phyloP scores from a whole-genome alignment of 2,797 vertebrate genomes.

The Danio albolineatus region DNA sequence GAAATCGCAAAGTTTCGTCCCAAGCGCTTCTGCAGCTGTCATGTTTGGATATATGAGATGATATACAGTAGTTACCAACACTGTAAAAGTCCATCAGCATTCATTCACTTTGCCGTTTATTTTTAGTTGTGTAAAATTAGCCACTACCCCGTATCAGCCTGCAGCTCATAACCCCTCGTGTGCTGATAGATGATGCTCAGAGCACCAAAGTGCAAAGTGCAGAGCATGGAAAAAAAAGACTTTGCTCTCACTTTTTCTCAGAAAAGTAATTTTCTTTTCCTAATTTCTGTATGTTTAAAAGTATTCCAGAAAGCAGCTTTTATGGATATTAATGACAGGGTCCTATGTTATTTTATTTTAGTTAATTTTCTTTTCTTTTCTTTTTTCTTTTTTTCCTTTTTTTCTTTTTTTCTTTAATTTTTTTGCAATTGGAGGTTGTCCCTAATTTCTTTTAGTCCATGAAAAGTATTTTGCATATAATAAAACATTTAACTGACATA shows the following conservation, averaged over 20 bases:
- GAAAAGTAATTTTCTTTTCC: background rate
- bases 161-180: constrained; percentile 18
- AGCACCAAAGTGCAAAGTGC: constrained; percentile 2
- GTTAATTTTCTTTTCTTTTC: too few species aligned
- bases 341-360: background rate
- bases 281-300: background rate
- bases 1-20: background rate
- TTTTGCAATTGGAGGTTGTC: background rate
- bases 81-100: constrained; percentile 54
- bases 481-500: too few species aligned
- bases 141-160: constrained; percentile 26
- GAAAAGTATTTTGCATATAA: constrained; percentile 5
- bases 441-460: background rate
- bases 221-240: background rate
- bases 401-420: background rate
- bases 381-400: background rate
- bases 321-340: background rate
- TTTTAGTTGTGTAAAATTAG: constrained; percentile 53
- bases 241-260: too few species aligned
- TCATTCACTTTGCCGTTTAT: constrained; percentile 50
- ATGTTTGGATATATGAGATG: constrained; percentile 30
- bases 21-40: background rate
- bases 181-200: constrained; percentile 28
- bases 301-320: background rate
- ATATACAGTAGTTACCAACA: constrained; percentile 56